Evolutionary conservation across 1,140 invertebrate species (phyloP).

Genomic region (Hyles vespertilio): DNA sequence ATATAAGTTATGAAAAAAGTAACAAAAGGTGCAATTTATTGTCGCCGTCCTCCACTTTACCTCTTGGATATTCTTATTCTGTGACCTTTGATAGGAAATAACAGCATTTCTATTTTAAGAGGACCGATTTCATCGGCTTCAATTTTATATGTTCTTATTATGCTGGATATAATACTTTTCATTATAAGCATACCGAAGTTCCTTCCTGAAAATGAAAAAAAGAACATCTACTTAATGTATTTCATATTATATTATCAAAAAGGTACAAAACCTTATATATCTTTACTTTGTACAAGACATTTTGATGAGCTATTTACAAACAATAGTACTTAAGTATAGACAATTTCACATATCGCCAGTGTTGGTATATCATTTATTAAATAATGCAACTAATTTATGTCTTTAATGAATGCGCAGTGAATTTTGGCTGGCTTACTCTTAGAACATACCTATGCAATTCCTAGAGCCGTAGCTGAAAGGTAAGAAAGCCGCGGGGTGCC

Average conservation of each 20-base stretch:
- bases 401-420: too few species aligned
- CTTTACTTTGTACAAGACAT: too few species aligned
- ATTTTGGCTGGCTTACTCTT: not conserved
- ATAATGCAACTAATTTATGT: too few species aligned
- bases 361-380: too few species aligned
- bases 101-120: conserved; percentile 51
- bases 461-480: conserved; percentile 79
- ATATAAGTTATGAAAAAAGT: too few species aligned
- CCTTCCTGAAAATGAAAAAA: conserved; percentile 39
- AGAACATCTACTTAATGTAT: not conserved
- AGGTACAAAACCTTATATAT: too few species aligned
- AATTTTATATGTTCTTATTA: conserved; percentile 49
- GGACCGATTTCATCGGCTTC: conserved; percentile 41
- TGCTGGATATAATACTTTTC: conserved; percentile 48
- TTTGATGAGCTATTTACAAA: too few species aligned
- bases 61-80: conserved; percentile 41
- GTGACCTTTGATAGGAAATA: conserved; percentile 54
- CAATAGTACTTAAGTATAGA: too few species aligned
- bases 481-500: conserved; percentile 75
- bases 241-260: not conserved
- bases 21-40: too few species aligned
- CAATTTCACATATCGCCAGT: too few species aligned
- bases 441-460: conserved; percentile 78
- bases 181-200: conserved; percentile 60
- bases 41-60: too few species aligned